Conservation (phyloP, 2,888 invertebrate genomes). For the Germaria angustata region DNA sequence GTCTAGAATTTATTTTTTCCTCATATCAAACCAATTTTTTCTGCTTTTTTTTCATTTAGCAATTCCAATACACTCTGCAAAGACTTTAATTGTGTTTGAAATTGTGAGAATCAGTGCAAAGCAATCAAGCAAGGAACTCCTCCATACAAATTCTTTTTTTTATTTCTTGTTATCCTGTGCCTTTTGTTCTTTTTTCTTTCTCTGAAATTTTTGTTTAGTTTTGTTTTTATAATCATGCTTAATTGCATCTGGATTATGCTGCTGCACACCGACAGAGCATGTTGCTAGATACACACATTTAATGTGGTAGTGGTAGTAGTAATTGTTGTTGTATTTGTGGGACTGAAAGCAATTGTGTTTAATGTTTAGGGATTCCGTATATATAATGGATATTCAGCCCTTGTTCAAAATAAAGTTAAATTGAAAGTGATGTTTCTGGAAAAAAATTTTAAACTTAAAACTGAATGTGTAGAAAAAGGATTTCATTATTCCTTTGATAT, state of each 20-base stretch:
- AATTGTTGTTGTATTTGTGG: too few species aligned
- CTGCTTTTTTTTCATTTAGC: slow-evolving; percentile 41
- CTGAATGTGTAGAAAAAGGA: too few species aligned
- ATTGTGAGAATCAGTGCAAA: slow-evolving; percentile 55
- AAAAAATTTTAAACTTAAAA: too few species aligned
- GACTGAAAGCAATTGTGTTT: neutral
- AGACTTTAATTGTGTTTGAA: slow-evolving; percentile 57
- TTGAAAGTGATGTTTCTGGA: too few species aligned
- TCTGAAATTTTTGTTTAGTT: neutral
- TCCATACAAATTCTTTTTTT: slow-evolving; percentile 25
- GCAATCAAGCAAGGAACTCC: slow-evolving; percentile 55
- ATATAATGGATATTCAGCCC: too few species aligned
- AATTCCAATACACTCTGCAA: slow-evolving; percentile 46
- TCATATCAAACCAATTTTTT: slow-evolving; percentile 2
- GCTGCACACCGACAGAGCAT: neutral
- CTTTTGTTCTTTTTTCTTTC: neutral
- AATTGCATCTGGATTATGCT: slow-evolving; percentile 37
- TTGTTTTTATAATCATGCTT: slow-evolving; percentile 53
- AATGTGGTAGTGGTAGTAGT: too few species aligned
- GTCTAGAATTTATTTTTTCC: neutral
- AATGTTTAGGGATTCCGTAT: too few species aligned
- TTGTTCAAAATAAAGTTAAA: too few species aligned
- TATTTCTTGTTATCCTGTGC: slow-evolving; percentile 4
- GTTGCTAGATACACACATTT: too few species aligned
- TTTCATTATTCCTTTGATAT: too few species aligned